These are phyloP conservation scores for Fistularia commersonii DNA, from an alignment of 2,797 vertebrate genomes.

Conservation along the genomic window DNA sequence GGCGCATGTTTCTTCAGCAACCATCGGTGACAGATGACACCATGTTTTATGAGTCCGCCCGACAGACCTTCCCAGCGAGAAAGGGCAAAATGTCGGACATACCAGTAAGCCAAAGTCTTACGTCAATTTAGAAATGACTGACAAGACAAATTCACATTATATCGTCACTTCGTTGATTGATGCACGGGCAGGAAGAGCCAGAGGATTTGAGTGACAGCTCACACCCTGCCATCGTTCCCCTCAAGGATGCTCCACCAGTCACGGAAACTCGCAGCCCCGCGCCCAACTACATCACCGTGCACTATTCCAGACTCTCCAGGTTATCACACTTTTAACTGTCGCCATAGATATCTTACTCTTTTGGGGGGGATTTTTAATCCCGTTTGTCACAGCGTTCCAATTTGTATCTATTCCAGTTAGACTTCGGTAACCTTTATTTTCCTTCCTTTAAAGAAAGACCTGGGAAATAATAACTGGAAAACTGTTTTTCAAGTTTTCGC, in stretches of 20 bases:
- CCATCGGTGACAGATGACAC: conserved; percentile 61
- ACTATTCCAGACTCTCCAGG: conserved; percentile 70
- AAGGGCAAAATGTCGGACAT: conserved; percentile 71
- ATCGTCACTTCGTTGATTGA: neutral
- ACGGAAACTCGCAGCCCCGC: conserved; percentile 35
- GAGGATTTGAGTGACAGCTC: conserved; percentile 71
- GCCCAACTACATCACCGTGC: conserved; percentile 68
- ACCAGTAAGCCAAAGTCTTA: conserved; percentile 44
- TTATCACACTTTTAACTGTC: conserved; percentile 13
- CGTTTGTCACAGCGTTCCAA: no score
- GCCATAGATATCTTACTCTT: neutral
- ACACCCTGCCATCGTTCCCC: conserved; percentile 73
- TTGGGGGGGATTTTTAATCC: no score
- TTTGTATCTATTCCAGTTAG: no score
- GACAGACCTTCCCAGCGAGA: conserved; percentile 54
- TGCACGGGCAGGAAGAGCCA: conserved; percentile 58
- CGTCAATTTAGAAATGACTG: neutral
- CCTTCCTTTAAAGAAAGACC: neutral
- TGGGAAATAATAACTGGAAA: neutral
- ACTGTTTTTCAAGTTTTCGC: conserved; percentile 1
- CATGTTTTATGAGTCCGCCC: conserved; percentile 66
- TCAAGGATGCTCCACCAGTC: conserved; percentile 66
- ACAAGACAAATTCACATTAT: neutral
- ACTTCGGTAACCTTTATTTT: no score
- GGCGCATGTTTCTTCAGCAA: conserved; percentile 39